A percentile compares a stretch with the other conserved stretches of the same genome.
phyloP scores from a whole-genome alignment of 2,113 vertebrate species.

The Forbesichthys agassizii region DNA sequence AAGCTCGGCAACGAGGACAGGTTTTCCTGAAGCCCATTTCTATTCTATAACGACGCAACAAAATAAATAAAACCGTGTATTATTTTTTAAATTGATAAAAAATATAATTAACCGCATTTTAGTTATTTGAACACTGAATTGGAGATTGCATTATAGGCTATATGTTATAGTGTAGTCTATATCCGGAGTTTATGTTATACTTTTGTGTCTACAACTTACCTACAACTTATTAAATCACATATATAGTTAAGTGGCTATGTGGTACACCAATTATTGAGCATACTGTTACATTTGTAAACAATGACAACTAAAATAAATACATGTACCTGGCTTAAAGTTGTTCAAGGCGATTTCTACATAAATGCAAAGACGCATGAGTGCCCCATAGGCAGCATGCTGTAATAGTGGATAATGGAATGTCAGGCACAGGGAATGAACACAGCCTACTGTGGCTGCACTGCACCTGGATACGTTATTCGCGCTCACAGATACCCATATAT shows the following conservation, averaged over 20 bases:
- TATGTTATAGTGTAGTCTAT: too few species aligned
- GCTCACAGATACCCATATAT: slow-evolving; percentile 2
- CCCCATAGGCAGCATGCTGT: slow-evolving; percentile 11
- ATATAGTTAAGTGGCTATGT: slow-evolving; percentile 1
- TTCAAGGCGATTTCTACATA: slow-evolving; percentile 29
- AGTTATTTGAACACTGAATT: not conserved
- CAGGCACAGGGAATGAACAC: slow-evolving; percentile 18
- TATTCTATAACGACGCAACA: not conserved
- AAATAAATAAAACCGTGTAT: too few species aligned
- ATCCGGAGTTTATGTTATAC: slow-evolving; percentile 25
- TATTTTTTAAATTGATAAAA: too few species aligned
- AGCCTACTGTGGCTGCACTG: slow-evolving; percentile 24
- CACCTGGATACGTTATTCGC: slow-evolving; percentile 38
- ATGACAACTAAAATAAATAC: slow-evolving; percentile 9
- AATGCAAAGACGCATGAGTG: slow-evolving; percentile 8
- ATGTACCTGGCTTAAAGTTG: not conserved
- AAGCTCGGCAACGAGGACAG: slow-evolving; percentile 30
- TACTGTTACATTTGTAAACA: not conserved
- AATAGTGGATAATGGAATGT: slow-evolving; percentile 7
- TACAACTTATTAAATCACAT: slow-evolving; percentile 51
- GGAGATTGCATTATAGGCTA: too few species aligned
- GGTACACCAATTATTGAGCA: not conserved
- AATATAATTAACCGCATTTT: not conserved
- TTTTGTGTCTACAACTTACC: slow-evolving; percentile 8
- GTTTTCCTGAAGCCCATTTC: slow-evolving; percentile 37